Percentiles rank a stretch among this genome's conserved stretches.
These are phyloP conservation scores for Actinostola sp. DNA, from an alignment of 92 coral and sea anemone species.

Conservation along the genomic window DNA sequence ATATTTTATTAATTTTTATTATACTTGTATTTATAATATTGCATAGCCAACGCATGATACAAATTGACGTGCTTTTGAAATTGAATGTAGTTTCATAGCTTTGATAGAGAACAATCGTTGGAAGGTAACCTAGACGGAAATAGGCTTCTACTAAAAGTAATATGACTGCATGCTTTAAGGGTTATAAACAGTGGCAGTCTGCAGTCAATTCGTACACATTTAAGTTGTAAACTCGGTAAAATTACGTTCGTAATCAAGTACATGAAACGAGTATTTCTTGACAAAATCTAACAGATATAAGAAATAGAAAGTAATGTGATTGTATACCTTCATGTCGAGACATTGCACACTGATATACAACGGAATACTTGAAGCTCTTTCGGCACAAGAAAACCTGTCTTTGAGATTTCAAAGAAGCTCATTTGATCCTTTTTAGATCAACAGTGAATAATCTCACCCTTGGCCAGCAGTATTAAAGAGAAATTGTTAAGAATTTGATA, in stretches of 20 bases:
- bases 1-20: too few species aligned
- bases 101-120: too few species aligned
- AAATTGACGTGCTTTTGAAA: too few species aligned
- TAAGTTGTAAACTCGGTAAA: too few species aligned
- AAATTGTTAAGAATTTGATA: slow-evolving; percentile 26
- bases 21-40: too few species aligned
- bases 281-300: not conserved
- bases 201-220: too few species aligned
- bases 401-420: slow-evolving; percentile 37
- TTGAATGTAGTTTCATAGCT: too few species aligned
- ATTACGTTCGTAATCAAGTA: not conserved
- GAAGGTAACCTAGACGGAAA: too few species aligned
- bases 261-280: not conserved
- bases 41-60: too few species aligned
- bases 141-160: too few species aligned
- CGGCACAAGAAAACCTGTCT: slow-evolving; percentile 13
- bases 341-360: slow-evolving; percentile 59
- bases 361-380: slow-evolving; percentile 15
- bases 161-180: too few species aligned
- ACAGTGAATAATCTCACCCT: slow-evolving; percentile 1
- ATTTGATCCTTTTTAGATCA: slow-evolving; percentile 33
- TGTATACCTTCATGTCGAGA: slow-evolving; percentile 98
- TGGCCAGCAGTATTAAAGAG: not conserved
- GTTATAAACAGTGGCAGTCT: too few species aligned
- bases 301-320: not conserved